Base-by-base conservation (phyloP, 2,888 invertebrate species). In the Microdon myrmicae region DNA sequence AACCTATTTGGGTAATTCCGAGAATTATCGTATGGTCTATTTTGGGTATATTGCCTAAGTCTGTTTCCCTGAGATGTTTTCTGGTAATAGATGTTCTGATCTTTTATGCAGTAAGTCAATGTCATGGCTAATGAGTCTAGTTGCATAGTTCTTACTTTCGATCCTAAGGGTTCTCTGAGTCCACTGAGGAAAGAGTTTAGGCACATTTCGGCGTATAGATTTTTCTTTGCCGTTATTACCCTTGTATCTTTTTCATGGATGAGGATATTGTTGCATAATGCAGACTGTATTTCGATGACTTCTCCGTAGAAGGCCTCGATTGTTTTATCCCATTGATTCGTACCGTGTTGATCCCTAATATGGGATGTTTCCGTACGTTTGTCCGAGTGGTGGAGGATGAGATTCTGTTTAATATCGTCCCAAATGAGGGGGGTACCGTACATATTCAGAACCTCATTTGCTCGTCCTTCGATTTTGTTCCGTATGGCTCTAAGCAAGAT, bases 271-370 rank as follows among this genome's bases (percentile, higher is more conserved):
- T 69, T 71, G 1, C 23, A 44, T n/a, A 71, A 17, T 1, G 69
- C 43, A 3, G 69, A 31, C 13, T 67, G 59, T 6, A 69, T 64
- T 49, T 71, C 70, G 2, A 68, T 67, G 5, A 69, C 56, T 47
- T 68, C 41, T 8, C 67, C 41, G 16, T 69, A 68, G 28, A 68
- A 69, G 10, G 23, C 12, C 61, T 69, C 68, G 3, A 69, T 28
- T 6, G 53, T 37, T 41, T 59, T 59, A 5, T 34, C 25, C 1
- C 8, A n/a, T 37, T 70, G 67, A 13, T 25, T 54, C 4, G 58
- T 8, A 5, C 23, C 26, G 20, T 67, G 69, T 2, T 67, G 29
- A 16, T 69, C 68, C 16, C 54, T 38, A 8, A 69, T 64, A 5
- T 67, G 23, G 16, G 45, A 58, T 41, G 60, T 60, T 53, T 69